Evolutionary conservation across 2,888 invertebrate genomes (phyloP).

Genomic region (Polia nebulosa): DNA sequence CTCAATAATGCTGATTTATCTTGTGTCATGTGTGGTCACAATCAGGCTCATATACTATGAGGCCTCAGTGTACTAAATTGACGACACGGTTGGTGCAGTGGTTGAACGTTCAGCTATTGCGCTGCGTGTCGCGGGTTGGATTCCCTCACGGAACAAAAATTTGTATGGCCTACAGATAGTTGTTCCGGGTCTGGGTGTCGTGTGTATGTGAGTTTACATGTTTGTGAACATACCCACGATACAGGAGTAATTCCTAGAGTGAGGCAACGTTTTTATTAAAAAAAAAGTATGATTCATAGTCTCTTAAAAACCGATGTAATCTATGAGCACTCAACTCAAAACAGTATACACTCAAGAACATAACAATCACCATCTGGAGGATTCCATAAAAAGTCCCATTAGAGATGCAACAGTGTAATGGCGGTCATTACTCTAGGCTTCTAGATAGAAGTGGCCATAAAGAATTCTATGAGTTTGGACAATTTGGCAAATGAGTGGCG

Average conservation of each 20-base stretch:
- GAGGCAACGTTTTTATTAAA: too few relatives aligned
- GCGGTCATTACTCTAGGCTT: constrained; percentile 56
- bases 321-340: constrained; percentile 33
- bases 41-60: not conserved
- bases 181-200: too few relatives aligned
- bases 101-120: too few relatives aligned
- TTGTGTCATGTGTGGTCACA: not conserved
- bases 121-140: too few relatives aligned
- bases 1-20: too few relatives aligned
- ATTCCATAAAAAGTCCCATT: constrained; percentile 54
- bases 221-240: too few relatives aligned
- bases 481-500: constrained; percentile 82
- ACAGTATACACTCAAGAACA: constrained; percentile 38
- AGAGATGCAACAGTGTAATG: constrained; percentile 52
- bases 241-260: too few relatives aligned
- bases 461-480: constrained; percentile 72
- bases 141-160: too few relatives aligned
- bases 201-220: too few relatives aligned
- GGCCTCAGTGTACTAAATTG: too few relatives aligned
- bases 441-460: constrained; percentile 66
- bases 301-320: constrained; percentile 12
- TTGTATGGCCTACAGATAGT: too few relatives aligned
- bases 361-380: constrained; percentile 46
- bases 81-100: too few relatives aligned
- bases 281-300: not conserved